Base-by-base conservation (phyloP, 2,113 vertebrate genomes). In the Nothocercus nigrocapillus region DNA sequence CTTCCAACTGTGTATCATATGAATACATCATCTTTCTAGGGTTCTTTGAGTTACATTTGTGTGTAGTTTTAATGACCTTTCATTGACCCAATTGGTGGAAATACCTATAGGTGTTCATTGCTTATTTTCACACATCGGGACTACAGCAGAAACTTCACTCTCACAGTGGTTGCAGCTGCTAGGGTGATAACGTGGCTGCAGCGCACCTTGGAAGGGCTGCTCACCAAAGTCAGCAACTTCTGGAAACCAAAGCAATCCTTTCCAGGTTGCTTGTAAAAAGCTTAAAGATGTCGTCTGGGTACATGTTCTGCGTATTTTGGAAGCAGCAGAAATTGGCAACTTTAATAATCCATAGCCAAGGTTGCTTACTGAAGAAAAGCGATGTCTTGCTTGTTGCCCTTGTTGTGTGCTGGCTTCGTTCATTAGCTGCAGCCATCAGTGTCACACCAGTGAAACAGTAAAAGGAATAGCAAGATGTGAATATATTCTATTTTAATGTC, bases 101-200 rank as follows among this genome's bases (percentile, higher is more conserved):
- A 49, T 93, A 96, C 95, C 97, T 97, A 90, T 47, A 93, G 84
- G 96, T 96, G 79, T 96, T 96, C 96, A 92, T 91, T 77, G 90
- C 83, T 95, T 97, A 88, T 97, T 97, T 98, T 98, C 96, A 94
- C 94, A 97, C 93, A 93, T 97, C 96, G 96, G 95, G 79, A 40
- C 95, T 97, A 95, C 93, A 97, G 75, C 63, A 92, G 85, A 85
- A 89, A 97, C 82, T 88, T 97, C 96, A 96, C 51, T 95, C 66
- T 97, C 90, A 84, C 93, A 87, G 92, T 97, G 88, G 94, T 97
- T 97, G 85, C 62, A 93, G 59, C 90, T 93, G 96, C 95, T 97
- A 95, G 32, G 53, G 91, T 87, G 96, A 95, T 97, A 97, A 97
- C 82, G 88, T 96, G 76, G 58, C 74, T 94, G 30, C 89, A 78